Base-by-base conservation (phyloP, 2,888 invertebrate species). In the Cataglyphis cursor region DNA sequence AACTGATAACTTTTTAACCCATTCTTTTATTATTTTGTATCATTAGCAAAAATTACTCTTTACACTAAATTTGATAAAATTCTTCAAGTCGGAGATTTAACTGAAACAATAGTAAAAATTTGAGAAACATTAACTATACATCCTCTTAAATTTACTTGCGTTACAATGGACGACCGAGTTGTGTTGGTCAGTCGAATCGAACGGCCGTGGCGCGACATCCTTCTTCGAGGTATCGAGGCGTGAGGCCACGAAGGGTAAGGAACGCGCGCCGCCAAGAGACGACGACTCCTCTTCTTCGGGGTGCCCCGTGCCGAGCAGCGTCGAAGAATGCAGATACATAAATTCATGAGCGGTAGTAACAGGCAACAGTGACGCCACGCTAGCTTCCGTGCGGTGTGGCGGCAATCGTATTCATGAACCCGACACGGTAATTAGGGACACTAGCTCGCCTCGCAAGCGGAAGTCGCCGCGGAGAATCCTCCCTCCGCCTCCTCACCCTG, bases 401-500 rank as follows among this genome's bases (percentile, higher is more conserved):
- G 86, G 94, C 94, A 94, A 94, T 94, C 94, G 94, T 94, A 94
- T 95, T 95, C 94, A 95, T 94, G 94, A 95, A 94, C 94, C 78
- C 94, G 94, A 94, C 94, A 94, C 94, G 94, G 94, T 94, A 95
- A 95, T 95, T 94, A 95, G 93, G 94, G 94, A 95, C 94, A 94
- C 94, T 94, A 93, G 93, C 94, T 93, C 93, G 92, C 94, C 93
- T 94, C 93, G 90, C 93, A 94, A 93, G 93, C 94, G 94, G 94
- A 94, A 95, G 94, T 94, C 94, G 93, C 93, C 93, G 91, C 92
- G 91, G 91, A 91, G 94, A 94, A 94, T 94, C 94, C 94, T 94
- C 94, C 93, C 93, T 91, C 92, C 89, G 90, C 88, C 89, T 86
- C 83, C 74, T 85, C n/a, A n/a, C 76, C 83, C 85, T 84, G 85